Evolutionary conservation across 2,888 invertebrate genomes (phyloP).

Genomic region (Andrena minutula): DNA sequence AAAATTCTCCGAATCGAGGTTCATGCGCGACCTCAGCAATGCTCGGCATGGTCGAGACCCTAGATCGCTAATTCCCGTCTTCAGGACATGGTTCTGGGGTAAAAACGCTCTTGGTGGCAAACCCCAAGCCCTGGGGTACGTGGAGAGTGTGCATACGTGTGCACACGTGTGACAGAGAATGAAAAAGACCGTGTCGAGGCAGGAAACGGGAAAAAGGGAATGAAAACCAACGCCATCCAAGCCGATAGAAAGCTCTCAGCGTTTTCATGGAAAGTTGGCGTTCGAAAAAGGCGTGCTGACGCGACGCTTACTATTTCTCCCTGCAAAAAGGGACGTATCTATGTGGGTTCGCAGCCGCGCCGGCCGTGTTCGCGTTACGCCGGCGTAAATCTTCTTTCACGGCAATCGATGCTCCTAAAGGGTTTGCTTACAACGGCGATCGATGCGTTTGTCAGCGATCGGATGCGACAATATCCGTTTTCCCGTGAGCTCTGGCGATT

Average conservation of each 20-base stretch:
- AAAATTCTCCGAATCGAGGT: too few species aligned
- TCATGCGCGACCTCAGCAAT: too few species aligned
- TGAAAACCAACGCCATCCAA: slow-evolving; percentile 45
- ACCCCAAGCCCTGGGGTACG: too few species aligned
- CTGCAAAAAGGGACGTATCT: slow-evolving; percentile 40
- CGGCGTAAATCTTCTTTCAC: slow-evolving; percentile 55
- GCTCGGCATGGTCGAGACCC: too few species aligned
- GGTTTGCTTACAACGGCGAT: slow-evolving; percentile 15
- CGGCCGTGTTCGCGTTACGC: slow-evolving; percentile 27
- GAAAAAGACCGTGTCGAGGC: slow-evolving; percentile 17
- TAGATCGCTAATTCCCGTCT: too few species aligned
- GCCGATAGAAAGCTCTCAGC: slow-evolving; percentile 60
- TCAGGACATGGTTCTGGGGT: too few species aligned
- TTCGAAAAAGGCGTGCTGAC: slow-evolving; percentile 54
- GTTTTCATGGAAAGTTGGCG: slow-evolving; percentile 55
- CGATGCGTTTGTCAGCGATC: slow-evolving; percentile 11
- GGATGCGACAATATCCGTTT: slow-evolving; percentile 10
- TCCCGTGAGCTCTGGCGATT: neutral
- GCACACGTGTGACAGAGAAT: slow-evolving; percentile 3
- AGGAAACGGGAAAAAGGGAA: slow-evolving; percentile 30
- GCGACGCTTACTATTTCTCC: slow-evolving; percentile 46
- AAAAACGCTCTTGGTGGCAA: too few species aligned
- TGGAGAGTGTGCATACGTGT: neutral
- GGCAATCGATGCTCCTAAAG: slow-evolving; percentile 35
- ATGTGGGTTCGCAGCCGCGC: slow-evolving; percentile 9